Evolutionary conservation across 2,888 invertebrate genomes (phyloP).

Genomic region (Dorcus hopei): DNA sequence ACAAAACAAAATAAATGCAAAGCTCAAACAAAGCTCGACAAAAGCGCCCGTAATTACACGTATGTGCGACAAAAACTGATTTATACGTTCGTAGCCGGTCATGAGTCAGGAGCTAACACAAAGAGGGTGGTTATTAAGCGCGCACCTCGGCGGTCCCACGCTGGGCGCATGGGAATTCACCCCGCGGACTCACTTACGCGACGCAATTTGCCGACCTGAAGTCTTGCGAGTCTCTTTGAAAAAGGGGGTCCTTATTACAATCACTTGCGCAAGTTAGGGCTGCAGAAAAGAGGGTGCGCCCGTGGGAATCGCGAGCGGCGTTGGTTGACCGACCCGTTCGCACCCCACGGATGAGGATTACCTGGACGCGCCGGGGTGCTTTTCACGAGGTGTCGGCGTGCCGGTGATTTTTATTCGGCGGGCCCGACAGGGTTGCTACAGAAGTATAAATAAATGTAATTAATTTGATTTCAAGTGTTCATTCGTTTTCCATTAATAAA

Average conservation of each 20-base stretch:
- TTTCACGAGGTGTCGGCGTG: slow-evolving; percentile 5
- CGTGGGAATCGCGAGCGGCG: slow-evolving; percentile 12
- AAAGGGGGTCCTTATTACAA: slow-evolving; percentile 10
- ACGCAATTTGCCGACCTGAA: slow-evolving; percentile 1
- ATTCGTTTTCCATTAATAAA: too few relatives aligned
- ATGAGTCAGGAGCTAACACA: slow-evolving; percentile 16
- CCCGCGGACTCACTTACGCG: neutral
- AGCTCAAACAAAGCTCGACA: slow-evolving; percentile 5
- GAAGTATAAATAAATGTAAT: slow-evolving; percentile 8
- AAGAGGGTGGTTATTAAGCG: slow-evolving; percentile 28
- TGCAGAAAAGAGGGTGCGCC: slow-evolving; percentile 3
- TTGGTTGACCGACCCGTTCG: slow-evolving; percentile 8
- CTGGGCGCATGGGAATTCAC: slow-evolving; percentile 28
- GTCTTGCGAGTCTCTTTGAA: neutral
- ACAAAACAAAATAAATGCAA: neutral
- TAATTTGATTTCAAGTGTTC: neutral
- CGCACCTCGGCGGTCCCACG: slow-evolving; percentile 27
- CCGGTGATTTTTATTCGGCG: neutral
- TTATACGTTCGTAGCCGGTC: slow-evolving; percentile 10
- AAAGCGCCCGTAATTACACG: slow-evolving; percentile 13
- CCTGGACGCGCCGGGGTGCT: neutral
- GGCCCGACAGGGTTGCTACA: neutral
- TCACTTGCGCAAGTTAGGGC: slow-evolving; percentile 13
- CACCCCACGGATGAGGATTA: neutral
- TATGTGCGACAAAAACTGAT: slow-evolving; percentile 12